These are phyloP conservation scores for Antedon mediterranea DNA, from an alignment of 53 echinoderm and acorn worm genomes.

Conservation along the genomic window DNA sequence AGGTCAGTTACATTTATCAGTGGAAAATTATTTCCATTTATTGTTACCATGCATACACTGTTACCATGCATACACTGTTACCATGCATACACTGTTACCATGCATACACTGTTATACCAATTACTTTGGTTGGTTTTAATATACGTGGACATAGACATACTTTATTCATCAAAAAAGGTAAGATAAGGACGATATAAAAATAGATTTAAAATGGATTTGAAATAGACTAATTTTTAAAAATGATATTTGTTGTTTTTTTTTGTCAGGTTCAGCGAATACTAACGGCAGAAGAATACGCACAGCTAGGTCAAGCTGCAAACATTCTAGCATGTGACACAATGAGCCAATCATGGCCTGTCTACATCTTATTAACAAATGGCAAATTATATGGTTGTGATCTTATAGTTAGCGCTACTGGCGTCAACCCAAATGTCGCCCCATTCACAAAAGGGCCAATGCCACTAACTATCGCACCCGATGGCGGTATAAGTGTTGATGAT, in stretches of 20 bases:
- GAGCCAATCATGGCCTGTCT: constrained; percentile 53
- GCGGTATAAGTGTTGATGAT: constrained; percentile 60
- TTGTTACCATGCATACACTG: not conserved
- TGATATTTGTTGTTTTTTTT: too few relatives aligned
- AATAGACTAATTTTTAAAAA: too few relatives aligned
- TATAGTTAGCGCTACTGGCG: constrained; percentile 89
- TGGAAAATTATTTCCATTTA: not conserved
- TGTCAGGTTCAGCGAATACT: constrained; percentile 42
- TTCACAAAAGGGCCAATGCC: not conserved
- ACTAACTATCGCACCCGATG: constrained; percentile 41
- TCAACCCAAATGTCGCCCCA: constrained; percentile 33
- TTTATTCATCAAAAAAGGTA: too few relatives aligned
- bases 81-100: too few relatives aligned
- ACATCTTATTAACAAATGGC: constrained; percentile 52
- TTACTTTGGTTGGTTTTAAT: too few relatives aligned
- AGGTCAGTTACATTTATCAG: constrained; percentile 47
- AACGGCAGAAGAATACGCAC: constrained; percentile 23
- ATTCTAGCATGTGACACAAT: not conserved
- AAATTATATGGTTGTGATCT: constrained; percentile 86
- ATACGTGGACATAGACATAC: too few relatives aligned
- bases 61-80: too few relatives aligned
- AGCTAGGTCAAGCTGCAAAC: not conserved
- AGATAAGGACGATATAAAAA: too few relatives aligned
- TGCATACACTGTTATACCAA: too few relatives aligned
- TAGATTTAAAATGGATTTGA: too few relatives aligned